These are phyloP conservation scores for Diprion similis DNA, from an alignment of 1,140 invertebrate species.

Conservation along the genomic window DNA sequence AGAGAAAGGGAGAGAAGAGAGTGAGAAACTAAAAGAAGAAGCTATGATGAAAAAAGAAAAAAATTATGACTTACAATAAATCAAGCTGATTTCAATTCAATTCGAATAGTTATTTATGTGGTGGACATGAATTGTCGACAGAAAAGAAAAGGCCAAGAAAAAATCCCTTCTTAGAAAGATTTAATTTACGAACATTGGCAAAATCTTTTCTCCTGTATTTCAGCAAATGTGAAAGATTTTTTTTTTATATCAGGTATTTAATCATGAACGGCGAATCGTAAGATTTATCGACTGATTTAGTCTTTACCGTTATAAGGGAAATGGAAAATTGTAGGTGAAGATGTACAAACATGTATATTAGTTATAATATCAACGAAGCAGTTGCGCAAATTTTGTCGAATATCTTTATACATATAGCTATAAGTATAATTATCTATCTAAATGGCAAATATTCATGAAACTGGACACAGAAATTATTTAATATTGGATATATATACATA, in stretches of 20 bases:
- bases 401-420: neutral
- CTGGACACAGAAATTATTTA: neutral
- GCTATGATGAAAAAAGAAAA: neutral
- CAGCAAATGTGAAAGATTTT: neutral
- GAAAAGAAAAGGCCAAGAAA: too few species aligned
- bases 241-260: neutral
- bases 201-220: too few species aligned
- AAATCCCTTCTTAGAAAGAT: too few species aligned
- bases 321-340: neutral
- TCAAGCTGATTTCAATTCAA: too few species aligned
- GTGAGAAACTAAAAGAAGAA: neutral
- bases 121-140: too few species aligned
- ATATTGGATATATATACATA: neutral
- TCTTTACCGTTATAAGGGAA: neutral
- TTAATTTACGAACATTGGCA: too few species aligned
- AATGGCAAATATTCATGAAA: neutral
- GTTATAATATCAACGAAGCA: neutral
- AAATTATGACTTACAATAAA: too few species aligned
- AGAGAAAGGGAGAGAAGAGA: neutral
- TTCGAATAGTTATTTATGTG: too few species aligned
- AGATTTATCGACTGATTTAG: neutral
- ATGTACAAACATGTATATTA: neutral
- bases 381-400: neutral
- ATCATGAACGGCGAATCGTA: neutral
- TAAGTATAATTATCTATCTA: neutral